Evolutionary conservation across 2,113 vertebrate genomes (phyloP).

Genomic region (Chloebia gouldiae): DNA sequence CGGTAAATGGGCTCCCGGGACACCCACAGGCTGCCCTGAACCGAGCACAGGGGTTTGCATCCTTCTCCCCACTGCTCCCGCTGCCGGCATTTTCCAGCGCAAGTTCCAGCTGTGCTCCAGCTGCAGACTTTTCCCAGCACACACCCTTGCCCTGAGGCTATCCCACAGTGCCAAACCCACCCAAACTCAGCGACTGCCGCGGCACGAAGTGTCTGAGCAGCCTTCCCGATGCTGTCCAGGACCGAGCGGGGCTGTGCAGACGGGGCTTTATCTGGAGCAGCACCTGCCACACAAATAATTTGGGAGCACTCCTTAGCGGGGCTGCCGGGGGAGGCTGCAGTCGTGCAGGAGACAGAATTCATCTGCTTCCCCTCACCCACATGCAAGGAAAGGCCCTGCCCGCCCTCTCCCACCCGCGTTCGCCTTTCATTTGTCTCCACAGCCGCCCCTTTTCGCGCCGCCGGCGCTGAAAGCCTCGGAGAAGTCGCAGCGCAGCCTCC

Average conservation of each 20-base stretch:
- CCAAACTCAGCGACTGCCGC: accelerated
- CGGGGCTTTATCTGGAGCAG: neutral
- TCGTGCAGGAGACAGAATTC: neutral
- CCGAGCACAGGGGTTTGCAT: neutral
- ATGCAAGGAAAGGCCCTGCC: neutral
- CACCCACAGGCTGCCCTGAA: accelerated
- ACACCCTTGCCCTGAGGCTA: neutral
- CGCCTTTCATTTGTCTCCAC: neutral
- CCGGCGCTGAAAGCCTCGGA: neutral
- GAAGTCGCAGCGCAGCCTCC: neutral
- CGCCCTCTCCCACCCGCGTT: neutral
- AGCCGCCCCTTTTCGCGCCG: neutral
- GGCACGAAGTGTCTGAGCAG: accelerated
- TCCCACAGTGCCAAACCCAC: accelerated
- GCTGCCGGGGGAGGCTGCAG: neutral
- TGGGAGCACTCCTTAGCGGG: neutral
- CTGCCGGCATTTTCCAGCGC: neutral
- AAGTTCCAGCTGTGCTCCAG: neutral
- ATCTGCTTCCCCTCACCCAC: neutral
- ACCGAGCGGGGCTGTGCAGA: accelerated
- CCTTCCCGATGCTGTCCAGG: neutral
- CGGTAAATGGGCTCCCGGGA: neutral
- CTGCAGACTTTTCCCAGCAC: neutral
- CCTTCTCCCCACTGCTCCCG: neutral
- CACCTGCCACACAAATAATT: neutral